Evolutionary conservation across 2,113 vertebrate species (phyloP).

Genomic region (Malurus alboscapulatus): DNA sequence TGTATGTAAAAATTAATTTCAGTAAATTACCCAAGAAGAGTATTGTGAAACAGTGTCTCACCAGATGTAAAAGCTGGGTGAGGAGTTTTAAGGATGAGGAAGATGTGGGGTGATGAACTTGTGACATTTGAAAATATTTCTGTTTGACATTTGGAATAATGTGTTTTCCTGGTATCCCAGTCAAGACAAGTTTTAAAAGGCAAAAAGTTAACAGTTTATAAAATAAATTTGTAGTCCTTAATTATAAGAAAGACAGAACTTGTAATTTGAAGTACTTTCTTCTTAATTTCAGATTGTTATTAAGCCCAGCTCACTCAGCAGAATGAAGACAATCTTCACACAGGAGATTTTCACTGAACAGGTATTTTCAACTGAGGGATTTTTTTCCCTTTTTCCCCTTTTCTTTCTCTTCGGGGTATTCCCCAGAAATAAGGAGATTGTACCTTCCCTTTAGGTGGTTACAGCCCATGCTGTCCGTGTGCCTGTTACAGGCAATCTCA

Average conservation of each 20-base stretch:
- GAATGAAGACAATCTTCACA: conserved; percentile 99
- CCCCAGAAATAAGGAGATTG: neutral
- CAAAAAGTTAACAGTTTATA: neutral
- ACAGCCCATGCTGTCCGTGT: conserved; percentile 96
- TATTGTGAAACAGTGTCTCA: fast-evolving
- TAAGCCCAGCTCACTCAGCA: conserved; percentile 95
- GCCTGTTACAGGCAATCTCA: conserved; percentile 92
- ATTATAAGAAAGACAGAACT: neutral
- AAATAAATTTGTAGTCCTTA: neutral
- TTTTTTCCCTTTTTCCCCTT: fast-evolving
- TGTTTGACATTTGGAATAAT: neutral
- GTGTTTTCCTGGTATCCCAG: neutral
- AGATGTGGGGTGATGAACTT: neutral
- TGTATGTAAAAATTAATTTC: neutral
- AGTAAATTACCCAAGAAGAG: neutral
- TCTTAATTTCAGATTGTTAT: conserved; percentile 88
- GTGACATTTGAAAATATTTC: neutral
- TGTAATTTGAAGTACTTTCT: neutral
- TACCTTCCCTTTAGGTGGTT: conserved; percentile 81
- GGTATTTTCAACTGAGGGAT: conserved; percentile 70
- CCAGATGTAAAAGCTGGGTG: neutral
- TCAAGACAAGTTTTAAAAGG: neutral
- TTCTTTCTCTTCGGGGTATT: neutral
- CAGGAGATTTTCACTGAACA: conserved; percentile 99
- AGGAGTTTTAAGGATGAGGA: neutral